Evolutionary conservation across 1,140 invertebrate species (phyloP), one percentile per base, ranked within the genome.

Genomic region (Aradophagus sp.): DNA sequence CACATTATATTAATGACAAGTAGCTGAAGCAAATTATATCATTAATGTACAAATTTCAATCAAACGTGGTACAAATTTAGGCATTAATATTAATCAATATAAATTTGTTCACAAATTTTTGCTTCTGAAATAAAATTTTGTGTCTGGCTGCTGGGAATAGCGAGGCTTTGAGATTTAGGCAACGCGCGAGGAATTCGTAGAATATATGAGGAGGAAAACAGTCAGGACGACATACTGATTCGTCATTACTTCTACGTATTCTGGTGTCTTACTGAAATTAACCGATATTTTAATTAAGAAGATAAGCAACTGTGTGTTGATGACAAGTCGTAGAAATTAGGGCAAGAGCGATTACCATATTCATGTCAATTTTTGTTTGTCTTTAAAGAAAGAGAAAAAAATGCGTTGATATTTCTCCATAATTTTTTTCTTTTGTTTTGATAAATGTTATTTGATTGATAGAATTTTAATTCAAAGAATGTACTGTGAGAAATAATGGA

Each of bases 261-360:
- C 80, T 74, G 77, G 77, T 82, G 80, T 82, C 78, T 81, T 83
- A 80, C 78, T 69, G 74, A 68, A 78, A 77, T 61, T 80, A 77
- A 81, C 76, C 47, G 66, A 74, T 80, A 81, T 76, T 78, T 76
- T 79, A 79, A 76, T 74, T 79, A 77, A 78, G 70, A 23, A 68
- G 17, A 67, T 77, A 81, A 77, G 73, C 67, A 77, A 76, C 41
- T 76, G 78, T 74, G 77, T 78, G 62, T 79, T 69, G 69, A 71
- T 68, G 70, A 74, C 19, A 58, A 70, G 38, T 62, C 55, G 42
- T 70, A 70, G 67, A 52, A 63, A 58, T 63, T 70, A 70, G 67
- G 39, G 32, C 67, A 58, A 58, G 16, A 15, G 58, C 58, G 58
- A 70, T 58, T 63, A 27, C 52, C 58, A 63, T 50, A 20, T 62